Percentiles rank a stretch among this genome's conserved stretches.
Conservation (phyloP, 2,888 invertebrate genomes). For the Drosophila dives region DNA sequence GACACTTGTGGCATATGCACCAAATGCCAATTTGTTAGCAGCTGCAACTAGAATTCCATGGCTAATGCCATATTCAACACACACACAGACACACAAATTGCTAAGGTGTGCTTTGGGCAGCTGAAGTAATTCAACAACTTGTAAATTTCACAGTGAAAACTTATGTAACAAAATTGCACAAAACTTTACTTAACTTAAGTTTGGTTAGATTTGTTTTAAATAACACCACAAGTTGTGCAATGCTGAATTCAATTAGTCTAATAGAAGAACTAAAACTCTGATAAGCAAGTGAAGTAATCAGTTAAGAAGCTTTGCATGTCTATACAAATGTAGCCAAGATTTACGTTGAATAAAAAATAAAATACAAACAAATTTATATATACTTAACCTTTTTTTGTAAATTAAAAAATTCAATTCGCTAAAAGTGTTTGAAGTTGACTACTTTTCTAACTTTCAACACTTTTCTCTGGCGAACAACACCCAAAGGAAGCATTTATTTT, state of each 20-base stretch:
- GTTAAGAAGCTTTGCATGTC: background rate
- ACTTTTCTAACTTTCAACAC: constrained; percentile 2
- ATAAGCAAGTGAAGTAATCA: background rate
- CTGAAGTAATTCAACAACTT: constrained; percentile 28
- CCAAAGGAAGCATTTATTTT: constrained; percentile 48
- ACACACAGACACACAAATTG: constrained; percentile 11
- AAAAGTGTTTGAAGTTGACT: background rate
- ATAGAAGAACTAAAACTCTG: background rate
- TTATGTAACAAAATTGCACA: constrained; percentile 8
- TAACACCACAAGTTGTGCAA: constrained; percentile 16
- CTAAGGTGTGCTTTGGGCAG: constrained; percentile 21
- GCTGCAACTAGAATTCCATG: constrained; percentile 44
- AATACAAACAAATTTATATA: background rate
- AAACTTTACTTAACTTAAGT: constrained; percentile 13
- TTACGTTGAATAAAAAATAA: background rate
- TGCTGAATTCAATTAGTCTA: constrained; percentile 45
- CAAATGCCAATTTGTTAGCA: constrained; percentile 14
- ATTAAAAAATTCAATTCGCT: background rate
- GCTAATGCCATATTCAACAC: constrained; percentile 26
- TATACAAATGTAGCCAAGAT: background rate
- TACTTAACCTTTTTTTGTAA: background rate
- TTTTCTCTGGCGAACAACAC: constrained; percentile 19
- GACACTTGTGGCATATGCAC: constrained; percentile 63
- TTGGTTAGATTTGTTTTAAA: constrained; percentile 27
- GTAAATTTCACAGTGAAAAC: constrained; percentile 15